Base-by-base conservation (phyloP, 2,797 vertebrate genomes). In the Ciconia nigra region DNA sequence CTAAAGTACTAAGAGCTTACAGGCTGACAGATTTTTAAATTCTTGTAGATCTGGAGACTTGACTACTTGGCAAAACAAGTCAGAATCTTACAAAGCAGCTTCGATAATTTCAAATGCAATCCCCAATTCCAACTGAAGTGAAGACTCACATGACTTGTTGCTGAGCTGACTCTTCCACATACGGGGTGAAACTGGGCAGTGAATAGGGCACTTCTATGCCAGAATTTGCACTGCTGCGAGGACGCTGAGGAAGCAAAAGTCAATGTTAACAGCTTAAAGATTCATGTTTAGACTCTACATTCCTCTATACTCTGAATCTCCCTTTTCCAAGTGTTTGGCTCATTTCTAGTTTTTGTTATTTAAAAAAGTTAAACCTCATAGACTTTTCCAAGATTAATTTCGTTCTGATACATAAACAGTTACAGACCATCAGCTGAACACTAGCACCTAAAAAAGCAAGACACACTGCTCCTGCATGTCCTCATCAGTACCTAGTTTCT, bases 101-200 rank as follows among this genome's bases (percentile, higher is more conserved):
- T 52, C 29, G 28, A 59, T 21, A 35, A 37, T 46, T 59, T 62
- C 66, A 71, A 13, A 16, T 20, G 37, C 44, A 59, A 62, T 26
- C 51, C 44, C 58, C 46, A 33, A 2, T 67, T 77, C 69, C 63
- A 58, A 63, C 15, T 8, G 15, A 16, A 63, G 28, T 9, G 15
- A 19, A 65, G 25, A 99, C 99, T 99, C 97, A 99, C 99, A 99
- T 99, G 63, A 98, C 97, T 78, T 99, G 99, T 29, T 98, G 99
- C 83, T 98, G 98, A 91, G 98, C 98, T 20, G 98, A 98, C 94
- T 99, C 99, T 37, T 99, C 99, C 86, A 99, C 99, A 83, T 99
- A 99, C 0, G 99, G 99, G 41, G 98, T 99, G 96, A 99, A 99
- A 58, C 86, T 98, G 62, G 98, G 98, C 54, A 95, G 20, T 1